Base-by-base conservation (phyloP, 2,113 vertebrate species). In the Illadopsis cleaveri region DNA sequence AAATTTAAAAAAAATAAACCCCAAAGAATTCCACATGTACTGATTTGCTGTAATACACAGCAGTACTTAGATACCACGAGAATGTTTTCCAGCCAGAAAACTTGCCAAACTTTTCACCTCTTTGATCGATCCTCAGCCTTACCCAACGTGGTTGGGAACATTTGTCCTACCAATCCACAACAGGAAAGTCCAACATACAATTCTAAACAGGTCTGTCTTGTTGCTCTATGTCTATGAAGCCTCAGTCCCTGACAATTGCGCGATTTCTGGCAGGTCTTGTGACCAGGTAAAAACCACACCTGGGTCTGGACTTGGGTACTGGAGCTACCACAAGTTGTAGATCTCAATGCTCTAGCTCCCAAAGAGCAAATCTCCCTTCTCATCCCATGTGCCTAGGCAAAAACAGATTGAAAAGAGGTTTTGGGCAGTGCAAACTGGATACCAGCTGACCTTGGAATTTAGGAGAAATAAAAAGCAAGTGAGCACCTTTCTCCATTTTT, bases 401-500 rank as follows among this genome's bases (percentile, higher is more conserved):
- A 64, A 85, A 7, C 24, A 76, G 48, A 42, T 22, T 47, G n/a
- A 21, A 31, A 14, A 19, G 35, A 18, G 48, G 11, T 7, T 77
- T 65, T 31, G 42, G 54, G 17, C 42, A 58, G 11, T 23, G n/a
- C 13, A 60, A 51, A 31, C 28, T 30, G 61, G 47, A 50, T 31
- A 54, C 7, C 11, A 58, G 33, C 6, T 37, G 47, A 42, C 17
- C 12, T 54, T 50, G 57, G 35, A 71, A 51, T 37, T 81, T 38
- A 48, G 37, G 51, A 61, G 83, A 37, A 73, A 66, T 65, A 42
- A 88, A 85, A 90, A 70, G 20, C 82, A 97, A 89, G 77, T 78
- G 28, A 95, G 83, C 10, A 3, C 15, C 50, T 93, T 97, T 93
- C 93, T 86, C 92, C 58, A 23, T 45, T 11, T 88, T 89, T 96